These are phyloP conservation scores for Corydoras sp. DNA, from an alignment of 2,113 vertebrate species.

Conservation along the genomic window DNA sequence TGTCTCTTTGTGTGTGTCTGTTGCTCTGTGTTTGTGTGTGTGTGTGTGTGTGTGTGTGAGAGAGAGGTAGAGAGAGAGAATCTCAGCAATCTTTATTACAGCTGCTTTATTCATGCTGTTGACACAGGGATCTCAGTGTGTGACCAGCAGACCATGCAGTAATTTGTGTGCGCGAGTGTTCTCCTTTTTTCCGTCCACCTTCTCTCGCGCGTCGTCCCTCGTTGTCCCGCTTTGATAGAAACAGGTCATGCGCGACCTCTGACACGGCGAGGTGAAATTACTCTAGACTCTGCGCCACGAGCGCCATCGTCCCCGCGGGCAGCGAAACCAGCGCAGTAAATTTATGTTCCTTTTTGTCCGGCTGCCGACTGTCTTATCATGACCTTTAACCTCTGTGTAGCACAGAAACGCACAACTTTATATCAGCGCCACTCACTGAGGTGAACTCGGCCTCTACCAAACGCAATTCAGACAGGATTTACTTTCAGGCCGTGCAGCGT, in stretches of 20 bases:
- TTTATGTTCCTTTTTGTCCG: slow-evolving; percentile 62
- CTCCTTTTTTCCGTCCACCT: not conserved
- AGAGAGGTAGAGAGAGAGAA: not conserved
- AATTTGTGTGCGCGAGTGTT: slow-evolving; percentile 9
- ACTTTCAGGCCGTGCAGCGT: no score
- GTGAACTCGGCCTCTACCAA: no score
- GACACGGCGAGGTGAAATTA: slow-evolving; percentile 64
- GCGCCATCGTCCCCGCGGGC: slow-evolving; percentile 50
- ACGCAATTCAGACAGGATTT: no score
- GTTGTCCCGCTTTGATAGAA: slow-evolving; percentile 57
- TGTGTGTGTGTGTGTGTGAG: no score
- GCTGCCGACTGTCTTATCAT: slow-evolving; percentile 69
- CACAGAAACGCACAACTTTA: slow-evolving; percentile 35
- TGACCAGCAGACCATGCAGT: slow-evolving; percentile 58
- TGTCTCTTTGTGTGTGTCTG: no score
- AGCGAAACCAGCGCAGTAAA: slow-evolving; percentile 58
- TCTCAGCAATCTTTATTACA: slow-evolving; percentile 62
- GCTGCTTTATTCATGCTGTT: slow-evolving; percentile 37
- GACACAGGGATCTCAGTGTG: slow-evolving; percentile 59
- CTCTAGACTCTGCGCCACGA: slow-evolving; percentile 50
- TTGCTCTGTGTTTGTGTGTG: slow-evolving; percentile 14
- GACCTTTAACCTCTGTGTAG: slow-evolving; percentile 69
- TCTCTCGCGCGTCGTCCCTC: slow-evolving; percentile 16
- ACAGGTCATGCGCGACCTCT: slow-evolving; percentile 63
- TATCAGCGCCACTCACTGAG: not conserved